A percentile compares a stretch with the other conserved stretches of the same genome.
phyloP scores from a whole-genome alignment of 2,113 vertebrate genomes.

The Ornithorhynchus anatinus region DNA sequence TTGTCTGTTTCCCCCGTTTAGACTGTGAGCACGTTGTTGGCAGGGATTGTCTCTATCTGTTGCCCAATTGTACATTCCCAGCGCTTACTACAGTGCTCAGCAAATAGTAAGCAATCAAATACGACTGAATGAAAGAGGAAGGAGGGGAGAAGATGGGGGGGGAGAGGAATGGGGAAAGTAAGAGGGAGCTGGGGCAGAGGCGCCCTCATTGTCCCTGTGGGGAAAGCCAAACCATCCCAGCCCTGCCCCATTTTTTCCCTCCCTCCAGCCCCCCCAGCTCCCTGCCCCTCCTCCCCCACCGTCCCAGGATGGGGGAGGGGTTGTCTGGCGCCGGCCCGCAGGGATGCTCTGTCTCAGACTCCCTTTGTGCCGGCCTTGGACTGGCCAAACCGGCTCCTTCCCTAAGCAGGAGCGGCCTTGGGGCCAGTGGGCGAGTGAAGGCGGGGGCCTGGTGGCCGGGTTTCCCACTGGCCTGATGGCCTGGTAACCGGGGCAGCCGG shows the following conservation, averaged over 20 bases:
- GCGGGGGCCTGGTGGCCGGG: not conserved
- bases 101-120: no score
- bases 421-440: not conserved
- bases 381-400: not conserved
- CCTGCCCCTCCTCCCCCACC: not conserved
- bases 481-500: no score
- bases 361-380: not conserved
- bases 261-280: not conserved
- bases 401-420: not conserved
- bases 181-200: not conserved
- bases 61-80: no score
- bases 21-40: no score
- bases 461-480: no score
- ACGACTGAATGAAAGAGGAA: no score
- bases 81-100: no score
- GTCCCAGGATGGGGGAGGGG: no score
- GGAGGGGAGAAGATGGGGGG: no score
- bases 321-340: not conserved
- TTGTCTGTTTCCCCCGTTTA: no score
- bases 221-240: not conserved
- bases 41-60: no score
- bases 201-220: not conserved
- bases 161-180: conserved; percentile 5
- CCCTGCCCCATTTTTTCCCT: not conserved
- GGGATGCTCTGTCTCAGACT: not conserved